Evolutionary conservation across 2,113 vertebrate species (phyloP), one percentile per base, ranked within the genome.

Genomic region (Vidua macroura): DNA sequence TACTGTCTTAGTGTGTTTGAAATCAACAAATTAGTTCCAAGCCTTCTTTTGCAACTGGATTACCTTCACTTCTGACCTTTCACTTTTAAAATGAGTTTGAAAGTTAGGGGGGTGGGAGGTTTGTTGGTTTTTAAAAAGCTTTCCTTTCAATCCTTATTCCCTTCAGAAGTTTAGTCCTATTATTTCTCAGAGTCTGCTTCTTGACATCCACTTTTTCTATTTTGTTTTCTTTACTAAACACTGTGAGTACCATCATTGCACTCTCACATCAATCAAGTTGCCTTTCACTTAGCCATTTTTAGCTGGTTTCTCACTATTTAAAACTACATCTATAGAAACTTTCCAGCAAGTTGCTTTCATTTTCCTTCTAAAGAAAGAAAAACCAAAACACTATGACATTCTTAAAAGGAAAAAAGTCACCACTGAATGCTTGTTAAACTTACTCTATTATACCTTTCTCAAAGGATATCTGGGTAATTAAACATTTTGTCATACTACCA

Each of bases 161-260:
- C 88, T 33, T 82, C 77, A 94, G 84, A 81, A 51, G 69, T 89
- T 89, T 53, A 83, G 68, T 69, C 70, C 90, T 83, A 39, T 77
- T 81, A 74, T 51, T 93, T 94, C 81, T 91, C 84, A 72, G 64
- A 93, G 51, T 59, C 82, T 63, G 64, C 46, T 75, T 87, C 85
- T 87, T 93, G 85, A 94, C 82, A 95, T 89, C 30, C 60, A 84
- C 56, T 70, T 66, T 82, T 94, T 82, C 64, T 70, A 74, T 86
- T 94, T 91, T 79, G 63, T 69, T 87, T 91, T 93, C 94, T 93
- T 95, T 84, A 60, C 73, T 82, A 86, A 91, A 93, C 69, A 46
- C n/a, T 70, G 64, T 74, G 69, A 94, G 90, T 46, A 66, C 74
- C 69, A 93, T 70, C 68, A 93, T 86, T 77, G 86, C 63, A 81